Conservation (phyloP, 1,140 invertebrate genomes). For the Sitodiplosis mosellana region DNA sequence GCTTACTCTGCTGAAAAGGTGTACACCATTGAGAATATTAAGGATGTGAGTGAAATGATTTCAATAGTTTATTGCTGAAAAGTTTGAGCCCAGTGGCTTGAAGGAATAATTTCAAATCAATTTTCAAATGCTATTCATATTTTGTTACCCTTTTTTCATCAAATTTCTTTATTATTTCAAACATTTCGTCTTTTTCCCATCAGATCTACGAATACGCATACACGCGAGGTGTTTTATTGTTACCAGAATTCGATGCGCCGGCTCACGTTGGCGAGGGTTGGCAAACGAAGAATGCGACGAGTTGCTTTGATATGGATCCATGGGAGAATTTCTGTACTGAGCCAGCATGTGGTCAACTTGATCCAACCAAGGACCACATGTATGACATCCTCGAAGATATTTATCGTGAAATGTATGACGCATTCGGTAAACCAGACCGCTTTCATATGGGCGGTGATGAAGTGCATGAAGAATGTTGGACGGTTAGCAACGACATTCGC, state of each 20-base stretch:
- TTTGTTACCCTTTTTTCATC: slow-evolving; percentile 23
- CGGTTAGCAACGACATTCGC: slow-evolving; percentile 45
- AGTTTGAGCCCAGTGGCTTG: too few relatives aligned
- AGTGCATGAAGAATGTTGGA: slow-evolving; percentile 62
- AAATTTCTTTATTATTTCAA: too few relatives aligned
- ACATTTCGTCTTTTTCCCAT: too few relatives aligned
- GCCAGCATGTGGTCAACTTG: slow-evolving; percentile 69
- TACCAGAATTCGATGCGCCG: slow-evolving; percentile 70
- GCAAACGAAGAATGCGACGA: slow-evolving; percentile 49
- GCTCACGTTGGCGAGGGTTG: slow-evolving; percentile 68
- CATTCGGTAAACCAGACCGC: slow-evolving; percentile 33
- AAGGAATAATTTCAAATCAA: too few relatives aligned
- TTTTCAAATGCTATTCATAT: not conserved
- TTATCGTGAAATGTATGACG: slow-evolving; percentile 45
- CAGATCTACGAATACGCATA: slow-evolving; percentile 49
- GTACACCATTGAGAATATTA: slow-evolving; percentile 42
- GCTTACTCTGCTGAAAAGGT: slow-evolving; percentile 42
- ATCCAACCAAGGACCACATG: slow-evolving; percentile 56
- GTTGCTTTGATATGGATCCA: slow-evolving; percentile 51
- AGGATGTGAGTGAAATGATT: too few relatives aligned
- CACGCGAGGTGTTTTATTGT: slow-evolving; percentile 48
- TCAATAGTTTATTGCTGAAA: too few relatives aligned
- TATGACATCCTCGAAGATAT: slow-evolving; percentile 48
- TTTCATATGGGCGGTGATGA: slow-evolving; percentile 79
- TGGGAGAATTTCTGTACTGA: slow-evolving; percentile 60